Conservation (phyloP, 2,888 invertebrate genomes). For the Tridacna crocea region DNA sequence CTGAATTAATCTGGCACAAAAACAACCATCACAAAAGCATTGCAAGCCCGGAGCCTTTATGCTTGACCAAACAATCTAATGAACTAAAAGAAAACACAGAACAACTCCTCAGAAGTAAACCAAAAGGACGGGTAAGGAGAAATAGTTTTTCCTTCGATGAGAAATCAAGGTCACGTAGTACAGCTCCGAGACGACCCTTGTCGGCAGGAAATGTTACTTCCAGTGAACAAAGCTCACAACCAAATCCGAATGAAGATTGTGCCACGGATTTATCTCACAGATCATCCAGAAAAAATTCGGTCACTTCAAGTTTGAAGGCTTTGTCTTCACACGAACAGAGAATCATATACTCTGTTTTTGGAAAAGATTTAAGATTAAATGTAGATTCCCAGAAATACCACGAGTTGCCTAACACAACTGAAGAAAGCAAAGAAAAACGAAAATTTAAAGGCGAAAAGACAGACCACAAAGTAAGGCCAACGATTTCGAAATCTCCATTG, state of each 20-base stretch:
- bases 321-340: conserved; percentile 53
- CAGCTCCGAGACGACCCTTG: conserved; percentile 43
- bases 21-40: conserved; percentile 27
- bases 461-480: conserved; percentile 6
- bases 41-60: conserved; percentile 30
- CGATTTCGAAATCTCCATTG: conserved; percentile 4
- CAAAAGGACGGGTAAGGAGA: conserved; percentile 31
- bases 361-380: conserved; percentile 45
- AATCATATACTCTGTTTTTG: conserved; percentile 60
- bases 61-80: conserved; percentile 34
- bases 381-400: neutral
- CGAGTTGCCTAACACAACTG: neutral
- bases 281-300: neutral
- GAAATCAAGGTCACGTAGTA: conserved; percentile 1
- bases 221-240: neutral
- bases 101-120: neutral
- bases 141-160: conserved; percentile 55
- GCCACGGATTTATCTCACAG: conserved; percentile 14
- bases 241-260: neutral
- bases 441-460: neutral
- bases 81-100: conserved; percentile 17
- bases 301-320: conserved; percentile 43
- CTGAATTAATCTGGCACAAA: conserved; percentile 53
- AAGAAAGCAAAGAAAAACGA: neutral
- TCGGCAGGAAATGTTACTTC: conserved; percentile 39